Evolutionary conservation across 2,113 vertebrate species (phyloP), one percentile per base, ranked within the genome.

Genomic region (Microtus richardsoni): DNA sequence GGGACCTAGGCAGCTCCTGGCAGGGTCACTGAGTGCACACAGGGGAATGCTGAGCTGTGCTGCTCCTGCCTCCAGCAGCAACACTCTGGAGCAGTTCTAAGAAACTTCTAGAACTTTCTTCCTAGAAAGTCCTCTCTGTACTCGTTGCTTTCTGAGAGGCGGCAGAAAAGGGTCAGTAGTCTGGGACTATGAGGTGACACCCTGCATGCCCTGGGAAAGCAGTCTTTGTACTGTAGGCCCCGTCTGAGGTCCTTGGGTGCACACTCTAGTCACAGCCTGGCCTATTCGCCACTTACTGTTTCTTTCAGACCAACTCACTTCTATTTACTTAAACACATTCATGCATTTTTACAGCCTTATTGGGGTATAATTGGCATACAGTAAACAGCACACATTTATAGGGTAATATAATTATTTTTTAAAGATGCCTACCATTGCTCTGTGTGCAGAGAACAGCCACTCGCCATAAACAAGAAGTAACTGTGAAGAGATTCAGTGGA

Each of bases 321-420:
- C 79, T 78, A 86, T 91, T 94, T 60, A 66, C 84, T 74, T 47
- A 66, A 54, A 83, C 28, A 74, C 49, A 62, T 39, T 64, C 91
- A 52, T 79, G 93, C 80, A 89, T 47, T 66, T 92, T 39, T 75
- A 62, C 68, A 60, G 94, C 88, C 92, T 94, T 73, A 75, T 58
- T 88, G 94, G 75, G 83, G 47, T 54, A 41, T 75, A 92, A 87
- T 39, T 87, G 52, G 60, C 80, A 11, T 21, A 70, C 44, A 85
- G 88, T 90, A 58, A 94, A 52, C 93, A 30, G 80, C 44, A 74
- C 87, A 58, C 73, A 6, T n/a, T 91, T 66, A 64, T 33, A n/a
- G 60, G 22, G 22, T 24, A 4, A 88, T 36, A 21, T 78, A 84
- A 95, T 95, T 83, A 79, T 89, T 97, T 94, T 84, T 89, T 94